Evolutionary conservation across 2,113 vertebrate genomes (phyloP).

Genomic region (Anser cygnoides): DNA sequence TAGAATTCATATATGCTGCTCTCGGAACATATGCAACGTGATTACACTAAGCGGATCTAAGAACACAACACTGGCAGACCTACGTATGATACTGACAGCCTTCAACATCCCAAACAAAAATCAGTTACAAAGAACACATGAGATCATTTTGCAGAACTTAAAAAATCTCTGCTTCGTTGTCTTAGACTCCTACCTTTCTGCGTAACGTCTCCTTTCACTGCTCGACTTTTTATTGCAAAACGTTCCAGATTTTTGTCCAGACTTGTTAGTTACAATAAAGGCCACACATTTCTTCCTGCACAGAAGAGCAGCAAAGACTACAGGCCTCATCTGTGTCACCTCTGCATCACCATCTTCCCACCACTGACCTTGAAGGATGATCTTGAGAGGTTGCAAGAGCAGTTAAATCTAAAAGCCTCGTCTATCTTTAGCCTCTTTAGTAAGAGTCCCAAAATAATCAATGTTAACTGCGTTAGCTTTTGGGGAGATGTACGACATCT

Average conservation of each 20-base stretch:
- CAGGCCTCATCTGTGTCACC: neutral
- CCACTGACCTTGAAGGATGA: constrained; percentile 9
- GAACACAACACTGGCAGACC: neutral
- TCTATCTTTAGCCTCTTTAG: constrained; percentile 52
- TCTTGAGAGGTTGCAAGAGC: neutral
- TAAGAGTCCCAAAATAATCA: constrained; percentile 48
- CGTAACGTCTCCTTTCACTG: neutral
- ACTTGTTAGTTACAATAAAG: neutral
- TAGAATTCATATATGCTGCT: neutral
- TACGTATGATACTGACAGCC: neutral
- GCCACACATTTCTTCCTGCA: neutral
- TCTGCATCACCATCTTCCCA: neutral
- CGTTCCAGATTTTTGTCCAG: neutral
- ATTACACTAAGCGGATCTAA: neutral
- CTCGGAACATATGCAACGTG: neutral
- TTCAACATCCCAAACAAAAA: neutral
- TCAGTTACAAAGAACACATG: neutral
- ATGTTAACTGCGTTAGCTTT: neutral
- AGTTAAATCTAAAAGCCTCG: neutral
- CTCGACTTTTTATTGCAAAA: neutral
- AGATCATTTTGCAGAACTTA: neutral
- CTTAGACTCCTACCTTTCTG: neutral
- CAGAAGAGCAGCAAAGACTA: neutral
- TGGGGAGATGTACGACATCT: neutral
- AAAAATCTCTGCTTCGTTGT: neutral